phyloP scores from a whole-genome alignment of 1,140 invertebrate species.

The Drosophila baimaii region DNA sequence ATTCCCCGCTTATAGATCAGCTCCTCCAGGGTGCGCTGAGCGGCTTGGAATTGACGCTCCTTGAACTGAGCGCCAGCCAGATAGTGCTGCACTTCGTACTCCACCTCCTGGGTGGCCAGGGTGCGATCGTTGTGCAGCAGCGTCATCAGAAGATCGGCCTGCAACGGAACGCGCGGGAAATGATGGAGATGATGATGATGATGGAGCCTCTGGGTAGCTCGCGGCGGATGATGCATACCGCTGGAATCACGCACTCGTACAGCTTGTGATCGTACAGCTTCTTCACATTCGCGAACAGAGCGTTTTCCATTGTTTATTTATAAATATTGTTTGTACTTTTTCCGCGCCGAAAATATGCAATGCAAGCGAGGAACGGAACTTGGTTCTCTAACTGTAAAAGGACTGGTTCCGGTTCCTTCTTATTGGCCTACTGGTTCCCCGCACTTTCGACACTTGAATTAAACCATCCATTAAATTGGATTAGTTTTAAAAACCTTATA shows the following conservation, averaged over 20 bases:
- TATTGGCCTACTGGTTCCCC: not conserved
- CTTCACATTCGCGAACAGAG: slow-evolving; percentile 69
- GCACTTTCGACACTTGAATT: too few relatives aligned
- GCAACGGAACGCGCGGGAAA: not conserved
- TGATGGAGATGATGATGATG: not conserved
- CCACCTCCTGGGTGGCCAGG: slow-evolving; percentile 68
- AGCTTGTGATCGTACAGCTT: slow-evolving; percentile 76
- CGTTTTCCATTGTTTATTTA: slow-evolving; percentile 64
- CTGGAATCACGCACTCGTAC: slow-evolving; percentile 73
- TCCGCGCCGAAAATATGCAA: not conserved
- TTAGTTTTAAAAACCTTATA: too few relatives aligned
- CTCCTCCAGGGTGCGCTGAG: slow-evolving; percentile 50
- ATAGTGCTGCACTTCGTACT: slow-evolving; percentile 73
- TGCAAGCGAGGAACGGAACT: not conserved
- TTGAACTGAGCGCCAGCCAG: slow-evolving; percentile 59
- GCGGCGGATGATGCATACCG: slow-evolving; percentile 35
- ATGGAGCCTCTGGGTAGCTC: not conserved
- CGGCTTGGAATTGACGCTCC: slow-evolving; percentile 60
- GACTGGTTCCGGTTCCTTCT: not conserved
- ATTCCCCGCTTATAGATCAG: slow-evolving; percentile 58
- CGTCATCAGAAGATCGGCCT: slow-evolving; percentile 72
- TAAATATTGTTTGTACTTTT: not conserved
- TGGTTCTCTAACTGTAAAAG: slow-evolving; percentile 2
- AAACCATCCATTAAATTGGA: too few relatives aligned
- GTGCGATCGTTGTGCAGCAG: slow-evolving; percentile 71